Evolutionary conservation across 2,113 vertebrate species (phyloP).

Genomic region (Paracanthobrama guichenoti): DNA sequence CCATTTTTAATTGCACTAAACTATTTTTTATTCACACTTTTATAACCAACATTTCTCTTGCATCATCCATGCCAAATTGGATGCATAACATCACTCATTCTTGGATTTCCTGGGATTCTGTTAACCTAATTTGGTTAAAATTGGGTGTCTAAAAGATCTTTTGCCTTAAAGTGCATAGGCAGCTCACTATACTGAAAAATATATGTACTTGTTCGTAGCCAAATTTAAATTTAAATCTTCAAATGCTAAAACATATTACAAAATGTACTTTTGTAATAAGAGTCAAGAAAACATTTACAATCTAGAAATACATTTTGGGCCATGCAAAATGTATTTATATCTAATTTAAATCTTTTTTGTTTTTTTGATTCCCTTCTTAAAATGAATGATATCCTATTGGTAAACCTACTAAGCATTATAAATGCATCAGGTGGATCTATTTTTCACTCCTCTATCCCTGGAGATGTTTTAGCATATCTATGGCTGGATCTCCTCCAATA

Average conservation of each 20-base stretch:
- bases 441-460: background rate
- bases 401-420: slow-evolving; percentile 8
- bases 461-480: slow-evolving; percentile 33
- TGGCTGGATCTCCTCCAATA: slow-evolving; percentile 42
- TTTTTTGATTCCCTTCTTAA: background rate
- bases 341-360: background rate
- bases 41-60: background rate
- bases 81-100: background rate
- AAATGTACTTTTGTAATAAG: background rate
- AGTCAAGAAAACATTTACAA: background rate
- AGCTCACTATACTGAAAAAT: background rate
- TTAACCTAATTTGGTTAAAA: background rate
- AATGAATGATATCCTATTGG: background rate
- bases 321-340: background rate
- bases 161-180: background rate
- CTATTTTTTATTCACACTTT: background rate
- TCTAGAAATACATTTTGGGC: background rate
- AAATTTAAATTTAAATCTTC: background rate
- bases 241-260: background rate
- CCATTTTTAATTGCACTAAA: background rate
- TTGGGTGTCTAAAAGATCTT: background rate
- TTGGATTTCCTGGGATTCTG: background rate
- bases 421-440: slow-evolving; percentile 22
- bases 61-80: background rate
- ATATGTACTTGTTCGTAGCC: no score